Evolutionary conservation across 2,113 vertebrate genomes (phyloP), one percentile per base, ranked within the genome.

Genomic region (Australoheros scitulus): DNA sequence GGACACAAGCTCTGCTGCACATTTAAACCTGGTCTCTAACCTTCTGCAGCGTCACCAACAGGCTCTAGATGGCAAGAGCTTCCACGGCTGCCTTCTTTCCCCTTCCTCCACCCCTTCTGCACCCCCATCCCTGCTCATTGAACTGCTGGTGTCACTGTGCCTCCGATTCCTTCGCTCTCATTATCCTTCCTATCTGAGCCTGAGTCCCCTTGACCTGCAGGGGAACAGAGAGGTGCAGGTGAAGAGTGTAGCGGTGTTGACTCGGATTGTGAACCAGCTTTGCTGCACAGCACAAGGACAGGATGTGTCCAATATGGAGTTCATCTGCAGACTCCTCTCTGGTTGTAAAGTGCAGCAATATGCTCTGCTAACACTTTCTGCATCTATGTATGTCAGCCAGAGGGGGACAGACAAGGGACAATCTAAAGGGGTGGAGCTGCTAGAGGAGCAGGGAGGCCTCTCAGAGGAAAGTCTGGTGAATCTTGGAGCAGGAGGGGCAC

Each of bases 171-270:
- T 99, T 80, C 96, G 98, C 43, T 98, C 97, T 11, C 97, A 98
- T 86, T 99, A 98, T 91, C 98, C 98, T 0, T 96, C 97, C 84
- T 96, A 97, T 90, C 86, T 97, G 29, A 95, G 87, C 64, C 92
- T 98, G 52, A 93, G 92, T 8, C 96, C 97, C 80, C 94, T 93
- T 10, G 97, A 98, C 85, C 61, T 97, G 5, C 96, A 98, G 15
- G 97, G 95, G 58, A 99, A 99, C 96, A 93, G 97, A 10, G 98
- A 99, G 1, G 98, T 99, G 24, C 98, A 99, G 94, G 97, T 99
- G 74, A 98, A 98, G 87, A 98, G 98, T 0, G 97, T 98, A 36
- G 96, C 97, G 86, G 98, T 99, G 13, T 92, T 99, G 61, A 97
- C 97, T 3, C 91, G 96, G 7, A 87, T 99, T 24, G 93, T 97